Conservation (phyloP, 2,888 invertebrate genomes). For the Thyatira batis region DNA sequence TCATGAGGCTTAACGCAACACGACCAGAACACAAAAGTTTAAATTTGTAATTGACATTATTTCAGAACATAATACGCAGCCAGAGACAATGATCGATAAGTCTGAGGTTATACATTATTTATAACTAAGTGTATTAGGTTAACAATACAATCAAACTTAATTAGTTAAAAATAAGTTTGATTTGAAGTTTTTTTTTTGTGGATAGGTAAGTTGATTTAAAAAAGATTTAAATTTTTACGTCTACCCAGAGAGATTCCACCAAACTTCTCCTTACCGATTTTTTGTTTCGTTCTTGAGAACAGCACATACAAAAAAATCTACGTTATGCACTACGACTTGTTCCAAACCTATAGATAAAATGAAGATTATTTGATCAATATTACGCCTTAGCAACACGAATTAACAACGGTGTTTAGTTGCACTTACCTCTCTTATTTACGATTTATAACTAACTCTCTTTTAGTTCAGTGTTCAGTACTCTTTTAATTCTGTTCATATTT, state of each 20-base stretch:
- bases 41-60: slow-evolving; percentile 22
- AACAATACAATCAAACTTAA: no score
- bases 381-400: neutral
- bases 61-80: neutral
- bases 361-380: neutral
- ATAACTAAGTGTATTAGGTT: no score
- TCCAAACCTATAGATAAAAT: no score
- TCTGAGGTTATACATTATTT: neutral
- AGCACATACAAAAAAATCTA: no score
- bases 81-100: neutral
- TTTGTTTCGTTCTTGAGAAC: no score
- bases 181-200: no score
- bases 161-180: no score
- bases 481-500: neutral
- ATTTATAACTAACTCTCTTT: neutral
- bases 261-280: no score
- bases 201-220: no score
- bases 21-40: slow-evolving; percentile 31
- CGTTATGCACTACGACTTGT: no score
- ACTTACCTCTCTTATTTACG: neutral
- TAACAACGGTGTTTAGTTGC: neutral
- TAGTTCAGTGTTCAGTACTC: neutral
- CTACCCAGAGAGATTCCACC: no score
- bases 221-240: no score
- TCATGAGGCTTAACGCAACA: slow-evolving; percentile 24